phyloP scores from a whole-genome alignment of 2,113 vertebrate species.

The Rutilus rutilus region DNA sequence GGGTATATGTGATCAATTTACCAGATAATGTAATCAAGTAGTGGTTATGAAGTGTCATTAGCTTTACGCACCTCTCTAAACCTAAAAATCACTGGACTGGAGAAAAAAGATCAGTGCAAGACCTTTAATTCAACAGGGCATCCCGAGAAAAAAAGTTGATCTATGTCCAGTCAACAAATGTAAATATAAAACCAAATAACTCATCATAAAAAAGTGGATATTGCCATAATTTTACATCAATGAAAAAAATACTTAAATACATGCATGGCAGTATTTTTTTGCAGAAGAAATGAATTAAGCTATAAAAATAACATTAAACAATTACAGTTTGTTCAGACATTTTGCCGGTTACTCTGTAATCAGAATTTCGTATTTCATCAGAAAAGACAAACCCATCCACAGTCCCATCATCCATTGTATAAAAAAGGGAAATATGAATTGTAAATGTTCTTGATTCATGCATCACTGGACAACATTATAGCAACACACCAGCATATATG shows the following conservation, averaged over 20 bases:
- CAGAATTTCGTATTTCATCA: conserved; percentile 20
- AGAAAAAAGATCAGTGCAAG: conserved; percentile 64
- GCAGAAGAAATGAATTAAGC: conserved; percentile 5
- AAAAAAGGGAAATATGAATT: conserved; percentile 29
- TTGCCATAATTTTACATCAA: conserved; percentile 16
- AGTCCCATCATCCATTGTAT: neutral
- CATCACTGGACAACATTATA: conserved; percentile 69
- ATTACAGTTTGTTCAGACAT: conserved; percentile 24
- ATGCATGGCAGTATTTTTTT: conserved; percentile 48
- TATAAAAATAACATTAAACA: conserved; percentile 23
- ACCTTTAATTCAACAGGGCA: conserved; percentile 73
- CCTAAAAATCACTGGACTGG: conserved; percentile 60
- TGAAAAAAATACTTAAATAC: conserved; percentile 60
- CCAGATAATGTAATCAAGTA: neutral
- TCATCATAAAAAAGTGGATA: conserved; percentile 42
- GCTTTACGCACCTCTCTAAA: conserved; percentile 36
- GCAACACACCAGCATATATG: conserved; percentile 65
- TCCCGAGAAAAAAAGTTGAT: conserved; percentile 60
- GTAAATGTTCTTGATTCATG: conserved; percentile 71
- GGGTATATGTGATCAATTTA: neutral
- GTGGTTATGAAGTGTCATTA: neutral
- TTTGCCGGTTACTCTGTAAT: neutral
- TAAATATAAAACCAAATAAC: conserved; percentile 42
- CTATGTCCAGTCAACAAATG: conserved; percentile 39
- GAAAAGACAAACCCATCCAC: conserved; percentile 20